phyloP scores from a whole-genome alignment of 2,113 vertebrate species.

The Lichenostomus cassidix region DNA sequence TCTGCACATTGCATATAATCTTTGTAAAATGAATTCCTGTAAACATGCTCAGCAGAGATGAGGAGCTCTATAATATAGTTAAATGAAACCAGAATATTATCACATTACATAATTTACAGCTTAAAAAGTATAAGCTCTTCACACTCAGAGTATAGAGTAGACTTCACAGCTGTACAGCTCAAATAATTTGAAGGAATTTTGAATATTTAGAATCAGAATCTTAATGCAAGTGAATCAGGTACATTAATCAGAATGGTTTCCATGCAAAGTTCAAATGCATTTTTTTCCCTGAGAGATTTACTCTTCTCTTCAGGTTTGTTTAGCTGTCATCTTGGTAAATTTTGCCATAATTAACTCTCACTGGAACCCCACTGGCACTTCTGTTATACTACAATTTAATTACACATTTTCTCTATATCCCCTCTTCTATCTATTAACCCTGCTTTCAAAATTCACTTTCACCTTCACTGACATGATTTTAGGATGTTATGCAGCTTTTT shows the following conservation, averaged over 20 bases:
- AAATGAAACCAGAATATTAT: slow-evolving; percentile 37
- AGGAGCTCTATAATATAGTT: background rate
- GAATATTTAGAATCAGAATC: background rate
- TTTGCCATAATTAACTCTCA: background rate
- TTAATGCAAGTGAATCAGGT: background rate
- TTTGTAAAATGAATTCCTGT: slow-evolving; percentile 55
- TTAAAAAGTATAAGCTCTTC: background rate
- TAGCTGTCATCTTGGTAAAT: background rate
- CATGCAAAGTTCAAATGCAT: background rate
- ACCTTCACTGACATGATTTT: background rate
- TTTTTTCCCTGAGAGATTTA: background rate
- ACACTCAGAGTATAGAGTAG: background rate
- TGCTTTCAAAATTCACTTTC: background rate
- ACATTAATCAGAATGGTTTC: background rate
- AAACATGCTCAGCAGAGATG: slow-evolving; percentile 43
- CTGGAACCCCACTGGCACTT: background rate
- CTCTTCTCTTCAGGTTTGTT: background rate
- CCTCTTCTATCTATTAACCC: background rate
- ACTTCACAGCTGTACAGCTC: background rate
- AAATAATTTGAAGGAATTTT: background rate
- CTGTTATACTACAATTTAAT: background rate
- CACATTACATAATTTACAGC: background rate
- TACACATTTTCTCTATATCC: background rate
- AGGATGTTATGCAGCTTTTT: background rate
- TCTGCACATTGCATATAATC: slow-evolving; percentile 28